Percentiles rank a stretch among this genome's conserved stretches.
Evolutionary conservation across 2,888 invertebrate species (phyloP).

Genomic region (Ferdinandea cuprea): DNA sequence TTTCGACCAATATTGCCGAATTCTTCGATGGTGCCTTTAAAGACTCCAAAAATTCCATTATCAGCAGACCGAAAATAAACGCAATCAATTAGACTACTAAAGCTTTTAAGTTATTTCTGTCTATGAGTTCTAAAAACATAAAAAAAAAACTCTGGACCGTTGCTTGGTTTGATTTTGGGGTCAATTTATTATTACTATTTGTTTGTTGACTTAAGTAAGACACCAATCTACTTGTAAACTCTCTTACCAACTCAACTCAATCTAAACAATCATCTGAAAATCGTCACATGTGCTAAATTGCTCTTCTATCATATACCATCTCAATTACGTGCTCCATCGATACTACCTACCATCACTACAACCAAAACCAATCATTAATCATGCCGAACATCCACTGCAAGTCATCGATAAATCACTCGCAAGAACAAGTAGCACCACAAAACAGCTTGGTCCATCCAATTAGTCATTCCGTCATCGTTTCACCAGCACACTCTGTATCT

Average conservation of each 20-base stretch:
- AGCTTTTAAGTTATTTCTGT: no score
- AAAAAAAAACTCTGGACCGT: no score
- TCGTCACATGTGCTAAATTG: constrained; percentile 11
- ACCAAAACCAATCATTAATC: constrained; percentile 57
- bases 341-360: constrained; percentile 15
- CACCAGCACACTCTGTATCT: constrained; percentile 15
- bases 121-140: no score
- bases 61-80: no score
- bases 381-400: constrained; percentile 41
- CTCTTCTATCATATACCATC: not conserved
- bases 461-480: constrained; percentile 53
- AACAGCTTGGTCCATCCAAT: constrained; percentile 39
- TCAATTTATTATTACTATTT: no score
- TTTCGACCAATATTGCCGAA: no score
- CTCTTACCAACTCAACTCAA: not conserved
- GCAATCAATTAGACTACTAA: no score
- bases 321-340: constrained; percentile 59
- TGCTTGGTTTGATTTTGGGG: no score
- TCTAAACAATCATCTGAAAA: constrained; percentile 23
- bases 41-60: no score
- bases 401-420: constrained; percentile 51
- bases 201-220: no score
- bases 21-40: no score
- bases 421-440: constrained; percentile 26
- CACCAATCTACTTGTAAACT: no score